Evolutionary conservation across 2,797 vertebrate species (phyloP), one percentile per base, ranked within the genome.

Genomic region (Chelon labrosus): DNA sequence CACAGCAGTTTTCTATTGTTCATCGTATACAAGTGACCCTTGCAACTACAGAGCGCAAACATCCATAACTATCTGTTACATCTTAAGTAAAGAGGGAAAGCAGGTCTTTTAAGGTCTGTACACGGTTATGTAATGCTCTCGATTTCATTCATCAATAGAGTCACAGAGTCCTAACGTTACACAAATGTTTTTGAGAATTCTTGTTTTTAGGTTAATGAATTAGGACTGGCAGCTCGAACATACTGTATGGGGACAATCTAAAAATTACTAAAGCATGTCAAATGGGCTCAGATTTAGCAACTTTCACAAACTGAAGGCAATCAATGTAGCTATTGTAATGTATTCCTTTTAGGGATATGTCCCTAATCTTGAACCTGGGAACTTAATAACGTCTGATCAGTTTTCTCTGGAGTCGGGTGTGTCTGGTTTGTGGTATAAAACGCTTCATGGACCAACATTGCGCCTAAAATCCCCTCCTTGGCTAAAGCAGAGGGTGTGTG

Each of bases 401-500:
- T 39, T 70, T 67, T 65, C 50, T 86, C 35, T 78, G 27, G 62
- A 66, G 14, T 17, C 56, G 77, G 87, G 84, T 13, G 64, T 86
- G 77, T 81, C 73, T 66, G 20, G 52, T 71, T 77, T 85, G 84
- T 73, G 79, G 81, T 79, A 47, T 69, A 72, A 65, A 50, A 55
- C 59, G 41, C 73, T 64, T 81, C 42, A 60, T 35, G 25, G 49
- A 80, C 53, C 69, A 56, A 70, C 73, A 44, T 42, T 53, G 56
- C n/a, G 31, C 46, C 56, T 64, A 16, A 80, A 77, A 78, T 46
- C 47, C 51, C 46, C 46, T 7, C 20, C 58, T 80, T 3, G 52
- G 50, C 50, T 65, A 59, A 73, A 16, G 39, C 13, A 54, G 65
- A 60, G 65, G 47, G 54, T 41, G 61, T 42, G 38, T n/a, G 35